Conservation (phyloP, 2,888 invertebrate genomes). For the Trichogramma evanescens region DNA sequence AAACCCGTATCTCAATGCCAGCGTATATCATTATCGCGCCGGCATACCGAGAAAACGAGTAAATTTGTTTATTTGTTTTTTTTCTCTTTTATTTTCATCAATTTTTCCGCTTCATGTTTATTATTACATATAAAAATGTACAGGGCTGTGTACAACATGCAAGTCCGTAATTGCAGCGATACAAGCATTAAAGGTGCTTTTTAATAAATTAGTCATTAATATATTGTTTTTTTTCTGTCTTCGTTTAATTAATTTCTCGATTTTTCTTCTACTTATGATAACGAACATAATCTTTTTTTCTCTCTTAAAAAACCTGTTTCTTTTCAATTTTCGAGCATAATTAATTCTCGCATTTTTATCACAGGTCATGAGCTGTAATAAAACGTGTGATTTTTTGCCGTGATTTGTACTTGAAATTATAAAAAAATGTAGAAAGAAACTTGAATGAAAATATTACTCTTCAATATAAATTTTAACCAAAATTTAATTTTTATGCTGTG, state of each 20-base stretch:
- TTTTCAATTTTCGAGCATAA: constrained; percentile 28
- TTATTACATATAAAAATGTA: constrained; percentile 44
- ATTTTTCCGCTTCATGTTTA: constrained; percentile 17
- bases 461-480: no score
- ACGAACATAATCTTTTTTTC: constrained; percentile 8
- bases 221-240: constrained; percentile 30
- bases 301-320: constrained; percentile 18
- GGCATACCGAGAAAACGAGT: constrained; percentile 4
- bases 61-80: not conserved
- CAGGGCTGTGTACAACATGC: constrained; percentile 42
- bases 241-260: constrained; percentile 28
- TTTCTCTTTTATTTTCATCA: constrained; percentile 8
- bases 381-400: not conserved
- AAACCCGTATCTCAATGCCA: constrained; percentile 13
- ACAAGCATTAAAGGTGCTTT: constrained; percentile 40
- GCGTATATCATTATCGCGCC: not conserved
- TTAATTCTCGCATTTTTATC: constrained; percentile 21
- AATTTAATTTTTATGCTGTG: no score
- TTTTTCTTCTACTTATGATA: constrained; percentile 21
- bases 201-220: constrained; percentile 34
- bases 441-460: no score
- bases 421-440: no score
- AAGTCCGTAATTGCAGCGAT: constrained; percentile 43
- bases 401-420: no score
- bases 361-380: constrained; percentile 23